Base-by-base conservation (phyloP, 2,797 vertebrate species). In the Enteromius afrohamiltoni region DNA sequence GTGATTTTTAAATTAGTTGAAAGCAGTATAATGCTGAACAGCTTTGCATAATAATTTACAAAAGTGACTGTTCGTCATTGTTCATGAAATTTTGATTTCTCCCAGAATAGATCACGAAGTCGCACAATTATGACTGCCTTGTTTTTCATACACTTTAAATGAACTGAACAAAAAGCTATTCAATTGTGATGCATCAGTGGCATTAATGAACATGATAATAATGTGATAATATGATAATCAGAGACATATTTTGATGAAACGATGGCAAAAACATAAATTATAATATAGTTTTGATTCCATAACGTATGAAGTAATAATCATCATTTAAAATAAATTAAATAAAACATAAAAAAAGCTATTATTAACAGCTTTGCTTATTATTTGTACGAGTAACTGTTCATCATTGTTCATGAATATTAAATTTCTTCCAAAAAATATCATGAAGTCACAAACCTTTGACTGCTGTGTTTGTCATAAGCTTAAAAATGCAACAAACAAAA, bases 191-290 rank as follows among this genome's bases (percentile, higher is more conserved):
- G 47, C 21, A 65, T 73, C 45, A 53, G n/a, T 75, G 60, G 17
- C 23, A 47, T 53, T 76, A 83, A 77, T 76, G 73, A 40, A 55
- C 67, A 49, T 42, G 60, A 82, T 65, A 53, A 76, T 75, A 37
- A 74, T 75, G 58, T 23, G 23, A 45, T 69, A 70, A 62, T 11
- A 79, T 16, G 21, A 79, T 77, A 70, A 85, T 82, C n/a, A 67
- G 42, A 17, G 53, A 69, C 40, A 60, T 85, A 74, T 58, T 82
- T 75, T 68, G 45, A 60, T 60, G 65, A 53, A 67, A 77, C 17
- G 4, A 70, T 64, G 47, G 47, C 55, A 62, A 64, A 37, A 82
- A 23, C 19, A 42, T 65, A 60, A 65, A 60, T 69, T 7, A 5
- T 16, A 47, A 76, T 67, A 34, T 17, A 60, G 58, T 78, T 55